A percentile compares a stretch with the other conserved stretches of the same genome.
These are phyloP conservation scores for Hippasteria phrygiana DNA, from an alignment of 53 echinoderm and acorn worm genomes.

Conservation along the genomic window DNA sequence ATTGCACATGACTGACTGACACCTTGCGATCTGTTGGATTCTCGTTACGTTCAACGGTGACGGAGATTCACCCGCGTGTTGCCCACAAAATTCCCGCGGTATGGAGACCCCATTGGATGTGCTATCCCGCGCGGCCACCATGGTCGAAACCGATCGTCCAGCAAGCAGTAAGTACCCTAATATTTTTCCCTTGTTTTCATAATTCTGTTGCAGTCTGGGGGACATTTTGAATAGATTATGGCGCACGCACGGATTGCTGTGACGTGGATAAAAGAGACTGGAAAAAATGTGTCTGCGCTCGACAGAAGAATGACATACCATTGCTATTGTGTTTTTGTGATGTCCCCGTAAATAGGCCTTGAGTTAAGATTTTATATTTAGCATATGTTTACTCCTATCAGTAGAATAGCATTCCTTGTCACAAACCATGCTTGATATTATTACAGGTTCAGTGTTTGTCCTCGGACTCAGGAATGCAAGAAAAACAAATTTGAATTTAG, in stretches of 20 bases:
- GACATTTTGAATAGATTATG: neutral
- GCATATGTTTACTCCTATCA: neutral
- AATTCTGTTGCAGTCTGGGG: neutral
- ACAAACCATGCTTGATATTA: conserved; percentile 19
- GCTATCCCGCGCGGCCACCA: conserved; percentile 88
- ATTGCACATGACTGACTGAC: conserved; percentile 32
- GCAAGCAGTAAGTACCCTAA: conserved; percentile 61
- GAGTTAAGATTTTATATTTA: conserved; percentile 25
- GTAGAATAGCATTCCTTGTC: conserved; percentile 22
- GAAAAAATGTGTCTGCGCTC: neutral
- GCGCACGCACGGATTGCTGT: neutral
- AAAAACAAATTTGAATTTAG: neutral
- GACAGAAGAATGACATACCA: conserved; percentile 27
- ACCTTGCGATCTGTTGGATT: conserved; percentile 64
- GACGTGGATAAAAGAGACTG: no score
- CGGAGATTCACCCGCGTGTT: neutral
- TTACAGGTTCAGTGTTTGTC: neutral
- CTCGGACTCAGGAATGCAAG: neutral
- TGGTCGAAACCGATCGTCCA: conserved; percentile 83
- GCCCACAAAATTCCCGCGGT: conserved; percentile 18
- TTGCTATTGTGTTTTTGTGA: conserved; percentile 24
- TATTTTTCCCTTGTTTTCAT: neutral
- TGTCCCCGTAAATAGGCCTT: conserved; percentile 6
- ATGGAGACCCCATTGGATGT: conserved; percentile 92
- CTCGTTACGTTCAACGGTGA: conserved; percentile 17